Conservation (phyloP, 2,888 invertebrate species). For the Zhuqinia jingwanae region DNA sequence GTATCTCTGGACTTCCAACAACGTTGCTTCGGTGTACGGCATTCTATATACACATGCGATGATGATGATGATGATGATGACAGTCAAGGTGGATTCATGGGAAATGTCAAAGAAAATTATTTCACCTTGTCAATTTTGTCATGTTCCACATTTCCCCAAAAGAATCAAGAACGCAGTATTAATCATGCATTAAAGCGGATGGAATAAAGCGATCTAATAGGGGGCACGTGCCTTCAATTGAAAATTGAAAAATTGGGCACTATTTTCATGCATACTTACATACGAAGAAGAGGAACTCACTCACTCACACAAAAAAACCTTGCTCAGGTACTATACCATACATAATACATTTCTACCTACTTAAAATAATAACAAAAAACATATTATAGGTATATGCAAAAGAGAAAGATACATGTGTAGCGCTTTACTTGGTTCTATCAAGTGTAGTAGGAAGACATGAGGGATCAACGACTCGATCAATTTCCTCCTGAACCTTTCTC, state of each 20-base stretch:
- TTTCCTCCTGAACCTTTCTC: conserved; percentile 77
- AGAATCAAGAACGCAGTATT: conserved; percentile 22
- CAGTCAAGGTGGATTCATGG: conserved; percentile 18
- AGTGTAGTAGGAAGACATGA: conserved; percentile 63
- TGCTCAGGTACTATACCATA: neutral
- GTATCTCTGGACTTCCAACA: conserved; percentile 75
- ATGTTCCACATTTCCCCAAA: neutral
- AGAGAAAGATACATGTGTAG: neutral
- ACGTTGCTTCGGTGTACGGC: conserved; percentile 77
- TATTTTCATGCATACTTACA: conserved; percentile 31
- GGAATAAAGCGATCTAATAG: neutral
- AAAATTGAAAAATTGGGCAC: conserved; percentile 44
- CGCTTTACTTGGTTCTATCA: conserved; percentile 70
- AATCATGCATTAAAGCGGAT: conserved; percentile 45
- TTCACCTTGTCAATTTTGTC: conserved; percentile 16
- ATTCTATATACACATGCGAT: too few relatives aligned
- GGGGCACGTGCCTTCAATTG: conserved; percentile 64
- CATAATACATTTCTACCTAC: neutral
- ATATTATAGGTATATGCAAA: neutral
- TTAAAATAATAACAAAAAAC: neutral
- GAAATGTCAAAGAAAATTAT: conserved; percentile 40
- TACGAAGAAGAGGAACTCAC: conserved; percentile 11
- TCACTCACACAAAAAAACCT: neutral
- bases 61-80: too few relatives aligned
- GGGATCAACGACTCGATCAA: conserved; percentile 76